Evolutionary conservation across 2,113 vertebrate species (phyloP), one percentile per base, ranked within the genome.

Genomic region (Gymnocephalus cernua): DNA sequence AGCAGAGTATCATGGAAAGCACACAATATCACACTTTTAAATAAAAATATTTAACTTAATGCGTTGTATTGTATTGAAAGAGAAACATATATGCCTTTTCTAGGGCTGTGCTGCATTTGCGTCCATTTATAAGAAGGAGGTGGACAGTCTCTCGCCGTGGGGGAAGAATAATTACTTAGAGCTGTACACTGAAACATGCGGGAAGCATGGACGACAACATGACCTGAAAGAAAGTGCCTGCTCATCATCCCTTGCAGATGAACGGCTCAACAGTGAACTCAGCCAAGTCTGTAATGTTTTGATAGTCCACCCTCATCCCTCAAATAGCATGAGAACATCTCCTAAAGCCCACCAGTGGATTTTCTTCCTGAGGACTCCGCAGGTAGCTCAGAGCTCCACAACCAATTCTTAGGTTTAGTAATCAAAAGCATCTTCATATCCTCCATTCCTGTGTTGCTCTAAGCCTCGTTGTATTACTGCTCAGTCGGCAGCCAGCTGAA

Each of bases 401-500:
- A 44, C 75, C 65, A 13, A 48, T 73, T 89, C 78, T 79, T 23
- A 35, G 63, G 68, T 69, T 83, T 80, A 59, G 56, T 65, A 82
- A 87, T 89, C 79, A 87, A 90, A 85, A 77, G 89, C 86, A 85
- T 88, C 79, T 73, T 80, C 80, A 66, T 73, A 71, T 67, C 63
- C 63, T 76, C 53, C 38, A 5, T 76, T 69, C 78, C 79, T 23
- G 73, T 53, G 74, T 54, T 12, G 62, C 75, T 57, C 75, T 83
- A 75, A 87, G 87, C 83, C 74, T 41, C 19, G n/a, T 71, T 59
- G 78, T 48, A 23, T 62, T 44, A 79, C 69, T 15, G 25, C 86
- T 77, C 78, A 64, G 85, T 38, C 56, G 83, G 85, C 68, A 79
- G 58, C 82, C 85, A 10, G 80, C 79, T 65, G 77, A 73, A 44